Conservation (phyloP, 1,140 invertebrate species). For the Drosophila ambigua region DNA sequence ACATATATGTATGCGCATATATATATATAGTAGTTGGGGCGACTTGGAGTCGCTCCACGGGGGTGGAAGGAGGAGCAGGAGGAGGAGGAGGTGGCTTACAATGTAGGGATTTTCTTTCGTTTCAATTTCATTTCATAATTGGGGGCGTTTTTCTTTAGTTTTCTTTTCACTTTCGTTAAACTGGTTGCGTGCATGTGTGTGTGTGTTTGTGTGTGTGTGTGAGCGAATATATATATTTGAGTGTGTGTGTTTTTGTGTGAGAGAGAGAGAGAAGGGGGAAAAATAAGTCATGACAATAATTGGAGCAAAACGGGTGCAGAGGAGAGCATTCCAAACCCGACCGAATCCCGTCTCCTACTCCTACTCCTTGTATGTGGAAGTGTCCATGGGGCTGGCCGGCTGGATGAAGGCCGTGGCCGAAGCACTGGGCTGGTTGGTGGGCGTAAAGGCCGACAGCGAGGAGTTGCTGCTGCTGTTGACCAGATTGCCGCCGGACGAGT, state of each 20-base stretch:
- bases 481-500: constrained; percentile 77
- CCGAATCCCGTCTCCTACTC: constrained; percentile 7
- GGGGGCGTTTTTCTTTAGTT: constrained; percentile 23
- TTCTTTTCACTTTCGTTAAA: constrained; percentile 67
- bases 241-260: constrained; percentile 31
- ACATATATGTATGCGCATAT: constrained; percentile 6
- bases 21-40: constrained; percentile 50
- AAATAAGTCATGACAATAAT: constrained; percentile 48
- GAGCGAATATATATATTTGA: constrained; percentile 22
- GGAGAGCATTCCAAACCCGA: neutral
- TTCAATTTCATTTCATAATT: constrained; percentile 14
- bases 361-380: constrained; percentile 84
- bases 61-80: constrained; percentile 43
- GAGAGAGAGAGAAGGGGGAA: constrained; percentile 8
- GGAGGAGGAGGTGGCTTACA: constrained; percentile 62
- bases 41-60: constrained; percentile 69
- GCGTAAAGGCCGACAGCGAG: constrained; percentile 77
- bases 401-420: constrained; percentile 83
- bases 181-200: constrained; percentile 69
- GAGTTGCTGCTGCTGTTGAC: constrained; percentile 70
- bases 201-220: constrained; percentile 42
- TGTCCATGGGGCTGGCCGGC: constrained; percentile 89
- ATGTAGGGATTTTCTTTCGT: constrained; percentile 24
- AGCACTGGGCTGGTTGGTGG: constrained; percentile 72
- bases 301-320: too few relatives aligned